phyloP scores from a whole-genome alignment of 2,797 vertebrate species.

The Alcedo quadribrachys region DNA sequence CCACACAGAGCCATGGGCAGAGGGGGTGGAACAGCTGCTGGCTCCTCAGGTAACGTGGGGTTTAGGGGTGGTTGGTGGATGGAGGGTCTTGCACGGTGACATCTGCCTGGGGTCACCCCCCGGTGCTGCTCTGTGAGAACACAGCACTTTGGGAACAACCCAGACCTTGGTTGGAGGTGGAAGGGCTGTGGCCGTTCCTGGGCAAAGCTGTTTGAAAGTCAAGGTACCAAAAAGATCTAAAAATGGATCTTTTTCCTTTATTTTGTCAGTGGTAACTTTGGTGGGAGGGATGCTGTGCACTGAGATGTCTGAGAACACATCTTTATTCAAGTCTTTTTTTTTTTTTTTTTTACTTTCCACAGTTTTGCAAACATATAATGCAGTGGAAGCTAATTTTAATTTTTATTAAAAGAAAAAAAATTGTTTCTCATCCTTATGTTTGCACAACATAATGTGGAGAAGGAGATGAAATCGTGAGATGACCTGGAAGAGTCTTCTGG shows the following conservation, averaged over 20 bases:
- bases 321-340: background rate
- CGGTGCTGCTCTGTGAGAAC: background rate
- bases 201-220: background rate
- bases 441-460: background rate
- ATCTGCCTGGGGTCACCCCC: background rate
- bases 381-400: background rate
- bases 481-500: conserved; percentile 39
- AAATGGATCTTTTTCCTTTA: background rate
- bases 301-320: background rate
- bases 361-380: background rate
- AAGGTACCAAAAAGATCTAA: background rate
- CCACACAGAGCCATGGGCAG: background rate
- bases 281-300: background rate
- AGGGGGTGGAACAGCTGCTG: background rate
- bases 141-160: background rate
- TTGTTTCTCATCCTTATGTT: background rate
- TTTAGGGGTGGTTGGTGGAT: background rate
- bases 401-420: conserved; percentile 24
- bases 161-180: background rate
- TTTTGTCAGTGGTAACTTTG: background rate
- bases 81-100: rapidly evolving
- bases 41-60: background rate
- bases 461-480: conserved; percentile 2
- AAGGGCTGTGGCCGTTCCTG: background rate
- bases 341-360: background rate